Percentiles rank a stretch among this genome's conserved stretches.
Conservation (phyloP, 1,140 invertebrate species). For the Battus philenor region DNA sequence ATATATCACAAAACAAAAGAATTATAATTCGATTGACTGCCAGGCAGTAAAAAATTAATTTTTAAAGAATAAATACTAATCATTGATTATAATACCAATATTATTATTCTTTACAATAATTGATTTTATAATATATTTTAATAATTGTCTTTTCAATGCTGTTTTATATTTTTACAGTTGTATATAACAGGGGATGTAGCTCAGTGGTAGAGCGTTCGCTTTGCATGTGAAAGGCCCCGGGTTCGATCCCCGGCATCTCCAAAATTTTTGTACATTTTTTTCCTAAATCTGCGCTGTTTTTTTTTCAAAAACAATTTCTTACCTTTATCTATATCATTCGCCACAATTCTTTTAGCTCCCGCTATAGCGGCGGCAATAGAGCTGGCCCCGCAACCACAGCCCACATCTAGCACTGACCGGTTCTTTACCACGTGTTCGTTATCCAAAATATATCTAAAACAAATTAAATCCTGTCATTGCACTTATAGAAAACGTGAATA, state of each 20-base stretch:
- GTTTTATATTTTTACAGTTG: constrained; percentile 15
- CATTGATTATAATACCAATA: not conserved
- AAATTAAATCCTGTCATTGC: too few species aligned
- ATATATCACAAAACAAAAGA: not conserved
- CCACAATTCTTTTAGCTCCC: constrained; percentile 38
- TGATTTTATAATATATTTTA: too few species aligned
- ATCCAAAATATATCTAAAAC: constrained; percentile 73
- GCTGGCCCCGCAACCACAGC: constrained; percentile 56
- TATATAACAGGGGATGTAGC: constrained; percentile 73
- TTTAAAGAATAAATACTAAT: not conserved
- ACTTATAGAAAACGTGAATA: too few species aligned
- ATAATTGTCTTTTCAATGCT: too few species aligned
- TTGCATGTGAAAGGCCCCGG: constrained; percentile 95
- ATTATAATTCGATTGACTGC: not conserved
- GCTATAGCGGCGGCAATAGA: constrained; percentile 47
- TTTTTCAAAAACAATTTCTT: constrained; percentile 25
- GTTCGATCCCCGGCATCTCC: constrained; percentile 90
- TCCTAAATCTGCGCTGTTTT: constrained; percentile 8
- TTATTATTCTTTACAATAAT: too few species aligned
- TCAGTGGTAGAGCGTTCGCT: constrained; percentile 93
- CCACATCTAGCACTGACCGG: constrained; percentile 43
- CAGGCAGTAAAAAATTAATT: not conserved
- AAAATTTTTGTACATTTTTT: constrained; percentile 37
- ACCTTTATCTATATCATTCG: constrained; percentile 59
- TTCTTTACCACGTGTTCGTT: constrained; percentile 42